Percentiles rank a stretch among this genome's conserved stretches.
These are phyloP conservation scores for Prietella phreatophila DNA, from an alignment of 2,113 vertebrate genomes.

Conservation along the genomic window DNA sequence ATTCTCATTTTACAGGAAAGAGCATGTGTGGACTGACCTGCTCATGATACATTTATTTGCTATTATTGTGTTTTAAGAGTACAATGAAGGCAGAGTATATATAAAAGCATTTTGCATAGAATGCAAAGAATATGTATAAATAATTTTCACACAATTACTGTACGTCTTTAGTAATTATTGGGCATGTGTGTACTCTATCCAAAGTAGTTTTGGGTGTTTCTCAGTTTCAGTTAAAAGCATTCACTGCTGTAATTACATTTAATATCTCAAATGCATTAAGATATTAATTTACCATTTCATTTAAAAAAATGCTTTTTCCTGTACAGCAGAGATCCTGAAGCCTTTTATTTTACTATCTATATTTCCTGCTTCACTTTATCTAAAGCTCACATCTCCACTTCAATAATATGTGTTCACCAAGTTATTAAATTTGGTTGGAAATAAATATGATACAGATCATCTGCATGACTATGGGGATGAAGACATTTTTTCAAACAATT, in stretches of 20 bases:
- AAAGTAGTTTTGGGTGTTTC: neutral
- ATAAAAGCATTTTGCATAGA: neutral
- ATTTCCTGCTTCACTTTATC: neutral
- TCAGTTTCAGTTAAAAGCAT: neutral
- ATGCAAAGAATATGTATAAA: neutral
- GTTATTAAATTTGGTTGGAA: neutral
- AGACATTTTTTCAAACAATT: constrained; percentile 36
- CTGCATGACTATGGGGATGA: constrained; percentile 39
- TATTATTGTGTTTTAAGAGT: neutral
- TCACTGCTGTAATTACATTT: neutral
- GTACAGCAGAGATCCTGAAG: neutral
- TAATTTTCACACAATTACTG: neutral
- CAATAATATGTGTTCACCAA: neutral
- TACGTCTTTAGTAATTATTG: neutral
- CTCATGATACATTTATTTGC: constrained; percentile 28
- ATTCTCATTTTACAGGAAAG: constrained; percentile 55
- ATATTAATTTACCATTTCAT: neutral
- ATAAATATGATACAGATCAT: constrained; percentile 5
- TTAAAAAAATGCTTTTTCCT: neutral
- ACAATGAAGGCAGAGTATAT: neutral
- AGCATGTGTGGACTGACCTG: constrained; percentile 37
- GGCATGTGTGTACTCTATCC: neutral
- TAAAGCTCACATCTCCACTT: neutral
- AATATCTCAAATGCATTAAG: neutral
- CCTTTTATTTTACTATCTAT: neutral